Base-by-base conservation (phyloP, 2,888 invertebrate species). In the Andrena minutula region DNA sequence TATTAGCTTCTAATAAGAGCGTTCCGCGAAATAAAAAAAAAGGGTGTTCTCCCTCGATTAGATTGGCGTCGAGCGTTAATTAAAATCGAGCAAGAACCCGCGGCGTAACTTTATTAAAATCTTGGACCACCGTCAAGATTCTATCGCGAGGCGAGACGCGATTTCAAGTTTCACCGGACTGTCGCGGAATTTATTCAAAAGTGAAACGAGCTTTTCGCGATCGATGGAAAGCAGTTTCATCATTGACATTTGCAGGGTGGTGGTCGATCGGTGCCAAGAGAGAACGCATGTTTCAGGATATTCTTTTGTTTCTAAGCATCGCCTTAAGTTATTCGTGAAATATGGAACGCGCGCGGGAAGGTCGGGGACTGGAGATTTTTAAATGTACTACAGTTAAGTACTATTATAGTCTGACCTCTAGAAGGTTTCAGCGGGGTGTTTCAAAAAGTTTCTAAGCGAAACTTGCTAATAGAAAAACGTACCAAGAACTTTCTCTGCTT, bases 241-340 rank as follows among this genome's bases (percentile, higher is more conserved):
- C 79, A 41, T 66, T 65, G 75, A 78, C 63, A 85, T 85, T 85
- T 85, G 61, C 82, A 65, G 66, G 61, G 53, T 63, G 73, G 82
- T 75, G 69, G 12, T 5, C 12, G 58, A 35, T 56, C 23, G 10
- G 60, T 61, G 81, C 70, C 74, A 73, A 63, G 30, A 35, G 47
- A 65, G 56, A 69, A 32, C 30, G 23, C 47, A 69, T 20, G 6
- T 20, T 61, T 68, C 12, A 47, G 12, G 32, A 30, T 20, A 28
- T 32, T 16, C 56, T 12, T 35, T 35, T 56, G 53, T 32, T 35
- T 65, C 12, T 35, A n/a, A 65, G 5, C 20, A 23, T 30, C 20
- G 16, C 56, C 20, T 26, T n/a, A 20, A 56, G 23, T 20, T 56
- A 26, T 56, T 23, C 23, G 20, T 56, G 56, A 56, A 56, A 56